Percentiles rank a stretch among this genome's conserved stretches.
These are phyloP conservation scores for Drosophila truncata DNA, from an alignment of 1,140 invertebrate genomes.

Conservation along the genomic window DNA sequence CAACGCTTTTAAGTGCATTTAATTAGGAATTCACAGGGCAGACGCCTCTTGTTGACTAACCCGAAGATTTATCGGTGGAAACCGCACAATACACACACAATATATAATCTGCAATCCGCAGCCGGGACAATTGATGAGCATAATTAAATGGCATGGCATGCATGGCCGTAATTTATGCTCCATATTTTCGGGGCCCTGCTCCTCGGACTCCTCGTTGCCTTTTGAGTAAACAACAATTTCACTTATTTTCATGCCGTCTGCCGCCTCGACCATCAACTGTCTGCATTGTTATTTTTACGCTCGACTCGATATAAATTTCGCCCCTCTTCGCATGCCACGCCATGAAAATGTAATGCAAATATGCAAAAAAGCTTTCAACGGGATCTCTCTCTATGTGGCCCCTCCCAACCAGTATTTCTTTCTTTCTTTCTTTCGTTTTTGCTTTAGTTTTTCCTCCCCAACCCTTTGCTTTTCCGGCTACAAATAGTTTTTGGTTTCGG, in stretches of 20 bases:
- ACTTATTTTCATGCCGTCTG: conserved; percentile 83
- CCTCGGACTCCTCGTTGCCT: conserved; percentile 50
- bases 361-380: conserved; percentile 78
- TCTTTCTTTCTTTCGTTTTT: conserved; percentile 1
- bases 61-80: conserved; percentile 63
- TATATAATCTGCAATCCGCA: conserved; percentile 39
- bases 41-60: conserved; percentile 54
- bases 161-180: conserved; percentile 80
- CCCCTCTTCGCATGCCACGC: conserved; percentile 66
- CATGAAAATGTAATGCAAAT: conserved; percentile 81
- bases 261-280: conserved; percentile 59
- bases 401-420: conserved; percentile 9
- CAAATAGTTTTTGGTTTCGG: conserved; percentile 69
- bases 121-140: conserved; percentile 76
- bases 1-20: conserved; percentile 73
- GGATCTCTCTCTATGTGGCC: conserved; percentile 16
- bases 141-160: conserved; percentile 80
- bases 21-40: conserved; percentile 62
- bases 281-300: conserved; percentile 83
- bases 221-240: conserved; percentile 82
- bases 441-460: not conserved
- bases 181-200: conserved; percentile 54
- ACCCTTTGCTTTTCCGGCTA: conserved; percentile 34
- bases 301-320: conserved; percentile 82
- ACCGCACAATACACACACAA: conserved; percentile 2